Evolutionary conservation across 37 sponge, comb jelly and placozoan genomes (phyloP).

Genomic region (Diacarnus erythraeanus): DNA sequence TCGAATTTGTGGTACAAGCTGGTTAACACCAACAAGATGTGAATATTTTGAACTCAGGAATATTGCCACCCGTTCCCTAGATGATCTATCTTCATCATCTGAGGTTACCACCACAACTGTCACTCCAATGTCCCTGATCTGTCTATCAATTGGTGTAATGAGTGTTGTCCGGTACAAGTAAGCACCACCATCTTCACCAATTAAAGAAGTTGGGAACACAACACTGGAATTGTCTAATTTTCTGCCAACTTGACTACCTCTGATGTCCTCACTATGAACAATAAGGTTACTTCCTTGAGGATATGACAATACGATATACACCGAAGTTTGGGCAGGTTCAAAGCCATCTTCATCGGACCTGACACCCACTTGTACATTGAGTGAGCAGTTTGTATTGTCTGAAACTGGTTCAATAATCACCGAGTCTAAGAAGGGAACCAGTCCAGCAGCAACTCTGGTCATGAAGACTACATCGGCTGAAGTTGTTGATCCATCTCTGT

Average conservation of each 20-base stretch:
- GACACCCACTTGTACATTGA: slow-evolving; percentile 5
- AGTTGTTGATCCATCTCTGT: slow-evolving; percentile 15
- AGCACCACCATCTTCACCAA: not conserved
- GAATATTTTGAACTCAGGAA: not conserved
- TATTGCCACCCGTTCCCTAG: slow-evolving; percentile 2
- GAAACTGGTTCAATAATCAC: not conserved
- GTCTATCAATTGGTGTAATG: slow-evolving; percentile 23
- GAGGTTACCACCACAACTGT: slow-evolving; percentile 29
- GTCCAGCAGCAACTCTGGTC: slow-evolving; percentile 20
- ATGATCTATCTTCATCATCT: not conserved
- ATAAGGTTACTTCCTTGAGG: slow-evolving; percentile 5
- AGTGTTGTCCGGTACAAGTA: not conserved
- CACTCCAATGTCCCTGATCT: slow-evolving; percentile 6
- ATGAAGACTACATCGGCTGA: slow-evolving; percentile 45
- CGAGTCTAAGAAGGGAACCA: slow-evolving; percentile 34
- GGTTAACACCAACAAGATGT: not conserved
- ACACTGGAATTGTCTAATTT: slow-evolving; percentile 4
- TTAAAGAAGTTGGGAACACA: not conserved
- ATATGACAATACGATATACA: slow-evolving; percentile 36
- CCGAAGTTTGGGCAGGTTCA: not conserved
- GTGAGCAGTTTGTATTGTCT: slow-evolving; percentile 8
- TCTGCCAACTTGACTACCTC: not conserved
- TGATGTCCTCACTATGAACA: not conserved
- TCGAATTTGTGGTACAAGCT: slow-evolving; percentile 13
- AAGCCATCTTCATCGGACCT: not conserved